phyloP scores from a whole-genome alignment of 2,113 vertebrate genomes.

The Glaucidium brasilianum region DNA sequence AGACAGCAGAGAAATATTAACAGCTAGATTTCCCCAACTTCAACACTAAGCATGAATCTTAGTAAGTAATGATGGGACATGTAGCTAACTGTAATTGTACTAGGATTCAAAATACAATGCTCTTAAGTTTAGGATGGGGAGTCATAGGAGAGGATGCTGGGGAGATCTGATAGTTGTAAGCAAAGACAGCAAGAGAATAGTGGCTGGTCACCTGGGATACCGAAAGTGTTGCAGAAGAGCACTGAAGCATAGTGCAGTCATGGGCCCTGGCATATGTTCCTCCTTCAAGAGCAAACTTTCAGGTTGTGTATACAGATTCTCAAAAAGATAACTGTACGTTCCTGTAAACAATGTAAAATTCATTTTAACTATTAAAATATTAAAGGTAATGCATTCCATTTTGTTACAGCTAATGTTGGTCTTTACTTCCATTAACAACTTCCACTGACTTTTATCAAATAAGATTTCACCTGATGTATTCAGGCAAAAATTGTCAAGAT shows the following conservation, averaged over 20 bases:
- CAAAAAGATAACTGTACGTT: neutral
- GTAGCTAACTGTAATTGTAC: neutral
- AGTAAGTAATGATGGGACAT: neutral
- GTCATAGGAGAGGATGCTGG: neutral
- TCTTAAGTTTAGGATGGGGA: neutral
- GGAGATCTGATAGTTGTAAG: neutral
- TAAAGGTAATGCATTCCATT: neutral
- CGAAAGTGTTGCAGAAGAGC: neutral
- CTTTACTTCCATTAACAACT: neutral
- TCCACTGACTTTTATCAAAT: neutral
- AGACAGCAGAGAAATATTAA: slow-evolving; percentile 51
- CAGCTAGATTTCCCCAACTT: neutral
- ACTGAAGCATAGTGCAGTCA: accelerated
- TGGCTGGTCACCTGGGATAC: neutral
- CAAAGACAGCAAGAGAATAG: neutral
- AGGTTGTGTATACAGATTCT: neutral
- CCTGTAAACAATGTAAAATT: neutral
- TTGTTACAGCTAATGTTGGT: neutral
- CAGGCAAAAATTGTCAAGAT: neutral
- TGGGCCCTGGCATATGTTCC: neutral
- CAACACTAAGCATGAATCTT: neutral
- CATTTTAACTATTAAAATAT: neutral
- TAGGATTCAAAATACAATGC: neutral
- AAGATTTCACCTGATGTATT: neutral
- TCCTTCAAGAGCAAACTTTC: neutral